Percentiles rank a stretch among this genome's conserved stretches.
These are phyloP conservation scores for Guaruba guarouba DNA, from an alignment of 2,113 vertebrate genomes.

Conservation along the genomic window DNA sequence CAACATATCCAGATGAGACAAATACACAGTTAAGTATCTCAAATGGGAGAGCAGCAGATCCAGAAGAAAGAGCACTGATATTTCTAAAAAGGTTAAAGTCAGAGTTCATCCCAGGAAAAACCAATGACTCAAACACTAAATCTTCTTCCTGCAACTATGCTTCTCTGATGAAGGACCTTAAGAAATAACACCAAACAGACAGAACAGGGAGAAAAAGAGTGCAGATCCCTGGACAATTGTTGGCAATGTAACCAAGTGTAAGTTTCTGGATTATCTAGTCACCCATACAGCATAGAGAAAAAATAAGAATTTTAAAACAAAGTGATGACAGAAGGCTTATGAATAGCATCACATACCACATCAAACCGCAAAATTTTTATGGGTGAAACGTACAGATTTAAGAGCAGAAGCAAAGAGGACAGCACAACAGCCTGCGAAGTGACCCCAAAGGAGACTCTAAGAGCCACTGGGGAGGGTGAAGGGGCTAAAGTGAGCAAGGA, in stretches of 20 bases:
- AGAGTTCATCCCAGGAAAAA: background rate
- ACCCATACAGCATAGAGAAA: background rate
- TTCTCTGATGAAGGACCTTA: background rate
- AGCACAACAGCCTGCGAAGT: background rate
- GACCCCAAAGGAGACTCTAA: background rate
- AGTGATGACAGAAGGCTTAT: background rate
- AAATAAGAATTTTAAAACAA: background rate
- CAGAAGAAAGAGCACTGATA: background rate
- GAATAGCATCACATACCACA: background rate
- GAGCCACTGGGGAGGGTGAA: background rate
- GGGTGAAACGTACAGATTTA: background rate
- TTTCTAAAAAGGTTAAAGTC: background rate
- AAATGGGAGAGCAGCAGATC: background rate
- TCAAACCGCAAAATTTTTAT: background rate
- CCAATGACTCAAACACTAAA: background rate
- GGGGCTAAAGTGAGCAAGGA: background rate
- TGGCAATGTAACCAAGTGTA: background rate
- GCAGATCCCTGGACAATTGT: background rate
- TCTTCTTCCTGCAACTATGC: background rate
- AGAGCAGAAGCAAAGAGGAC: background rate
- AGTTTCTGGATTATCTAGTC: background rate
- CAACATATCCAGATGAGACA: background rate
- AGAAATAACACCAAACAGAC: background rate
- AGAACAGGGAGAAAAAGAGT: background rate
- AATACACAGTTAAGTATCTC: background rate